Evolutionary conservation across 2,888 invertebrate genomes (phyloP).

Genomic region (Drosophila ustulata): DNA sequence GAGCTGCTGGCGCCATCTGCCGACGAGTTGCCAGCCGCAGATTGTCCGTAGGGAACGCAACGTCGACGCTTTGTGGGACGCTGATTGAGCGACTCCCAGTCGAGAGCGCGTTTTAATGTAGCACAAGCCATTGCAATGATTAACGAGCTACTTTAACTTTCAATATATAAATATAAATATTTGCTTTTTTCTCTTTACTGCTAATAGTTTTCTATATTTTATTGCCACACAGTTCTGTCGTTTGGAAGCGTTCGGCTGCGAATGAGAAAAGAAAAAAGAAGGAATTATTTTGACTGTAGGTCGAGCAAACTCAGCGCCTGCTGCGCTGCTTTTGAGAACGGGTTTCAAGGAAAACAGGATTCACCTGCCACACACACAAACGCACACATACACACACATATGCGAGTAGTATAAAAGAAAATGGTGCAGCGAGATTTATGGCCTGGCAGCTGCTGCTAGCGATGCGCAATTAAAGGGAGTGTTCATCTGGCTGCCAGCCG

Average conservation of each 20-base stretch:
- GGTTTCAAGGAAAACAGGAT: conserved; percentile 80
- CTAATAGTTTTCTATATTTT: conserved; percentile 37
- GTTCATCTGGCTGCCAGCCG: conserved; percentile 51
- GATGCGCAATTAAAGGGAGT: conserved; percentile 78
- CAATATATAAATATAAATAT: conserved; percentile 23
- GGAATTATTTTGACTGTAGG: conserved; percentile 7
- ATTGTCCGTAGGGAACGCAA: conserved; percentile 94
- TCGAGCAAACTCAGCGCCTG: conserved; percentile 14
- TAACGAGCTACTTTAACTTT: conserved; percentile 25
- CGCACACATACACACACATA: conserved; percentile 23
- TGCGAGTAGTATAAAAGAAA: conserved; percentile 60
- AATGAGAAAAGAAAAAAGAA: conserved; percentile 46
- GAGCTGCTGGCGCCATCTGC: conserved; percentile 31
- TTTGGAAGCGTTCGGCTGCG: conserved; percentile 53
- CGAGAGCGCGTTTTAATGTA: conserved; percentile 97
- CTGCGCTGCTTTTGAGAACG: conserved; percentile 48
- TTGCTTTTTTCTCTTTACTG: conserved; percentile 2
- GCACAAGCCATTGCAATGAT: conserved; percentile 95
- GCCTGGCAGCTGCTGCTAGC: conserved; percentile 39
- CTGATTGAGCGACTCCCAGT: conserved; percentile 97
- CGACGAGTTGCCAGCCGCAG: conserved; percentile 83
- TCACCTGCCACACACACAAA: conserved; percentile 58
- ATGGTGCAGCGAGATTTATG: conserved; percentile 78
- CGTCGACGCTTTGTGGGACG: conserved; percentile 95
- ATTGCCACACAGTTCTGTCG: conserved; percentile 56